Evolutionary conservation across 2,797 vertebrate species (phyloP), one percentile per base, ranked within the genome.

Genomic region (Saxicola maurus): DNA sequence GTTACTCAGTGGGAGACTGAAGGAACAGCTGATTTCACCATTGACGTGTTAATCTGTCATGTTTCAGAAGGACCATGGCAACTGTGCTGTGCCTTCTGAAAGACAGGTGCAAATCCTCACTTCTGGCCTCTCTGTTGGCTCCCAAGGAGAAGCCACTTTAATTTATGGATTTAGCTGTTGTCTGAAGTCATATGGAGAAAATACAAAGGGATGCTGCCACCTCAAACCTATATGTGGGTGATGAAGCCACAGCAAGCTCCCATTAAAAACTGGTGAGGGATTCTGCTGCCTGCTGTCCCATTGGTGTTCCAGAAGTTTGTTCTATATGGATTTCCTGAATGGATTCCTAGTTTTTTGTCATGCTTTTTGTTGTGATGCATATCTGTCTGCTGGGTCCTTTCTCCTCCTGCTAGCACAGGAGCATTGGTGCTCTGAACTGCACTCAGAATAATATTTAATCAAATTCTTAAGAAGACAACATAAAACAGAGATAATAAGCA

Each of bases 41-140:
- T 0, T 66, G 64, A 11, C 12, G 12, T 1, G 0, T 60, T 64
- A n/a, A 27, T 33, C 9, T 57, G 2, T n/a, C 0, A 1, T 60
- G 38, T 30, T 75, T 31, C 1, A 6, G 71, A 55, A 68, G 42
- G 46, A 82, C 52, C 20, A 4, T 3, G 45, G 57, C 51, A 65
- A 38, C 51, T 49, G 43, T 9, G 28, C 61, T 43, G 25, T 46
- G 38, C 42, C 52, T 84, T 49, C 20, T 18, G 45, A 69, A 51
- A 57, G 51, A 40, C 31, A 48, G 30, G 8, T 25, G 33, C 52
- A 60, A 56, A 35, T 8, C 20, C 19, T 43, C 45, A 4, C 56
- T 52, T 40, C 17, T 45, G 66, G 37, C 19, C 33, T 45, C 57
- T 55, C 68, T 59, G 10, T 5, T 64, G 69, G 25, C 79, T 88